Percentiles rank a stretch among this genome's conserved stretches.
phyloP scores from a whole-genome alignment of 1,140 invertebrate species.

The Hycleus phaleratus region DNA sequence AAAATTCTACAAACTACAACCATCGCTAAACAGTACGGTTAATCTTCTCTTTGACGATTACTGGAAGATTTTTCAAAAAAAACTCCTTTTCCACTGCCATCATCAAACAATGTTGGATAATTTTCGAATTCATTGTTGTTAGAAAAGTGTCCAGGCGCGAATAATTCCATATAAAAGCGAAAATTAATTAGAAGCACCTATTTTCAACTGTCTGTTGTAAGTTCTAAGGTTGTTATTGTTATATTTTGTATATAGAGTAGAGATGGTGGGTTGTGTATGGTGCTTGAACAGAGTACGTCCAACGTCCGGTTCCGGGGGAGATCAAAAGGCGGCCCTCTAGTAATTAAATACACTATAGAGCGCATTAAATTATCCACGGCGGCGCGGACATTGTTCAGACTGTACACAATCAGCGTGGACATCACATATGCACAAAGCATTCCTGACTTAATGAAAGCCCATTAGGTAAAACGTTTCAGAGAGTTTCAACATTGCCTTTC shows the following conservation, averaged over 20 bases:
- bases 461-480: slow-evolving; percentile 39
- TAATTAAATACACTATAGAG: slow-evolving; percentile 41
- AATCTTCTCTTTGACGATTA: no score
- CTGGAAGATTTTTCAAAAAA: no score
- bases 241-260: background rate
- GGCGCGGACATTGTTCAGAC: slow-evolving; percentile 32
- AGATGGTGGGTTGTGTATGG: slow-evolving; percentile 5
- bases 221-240: slow-evolving; percentile 31
- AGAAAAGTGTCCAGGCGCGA: background rate
- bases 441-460: slow-evolving; percentile 40
- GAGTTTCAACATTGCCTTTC: slow-evolving; percentile 18
- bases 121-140: background rate
- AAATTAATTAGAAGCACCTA: slow-evolving; percentile 25
- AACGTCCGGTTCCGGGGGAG: slow-evolving; percentile 36
- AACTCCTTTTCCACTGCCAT: no score
- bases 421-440: slow-evolving; percentile 41
- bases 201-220: slow-evolving; percentile 25
- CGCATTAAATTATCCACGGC: slow-evolving; percentile 38
- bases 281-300: slow-evolving; percentile 28
- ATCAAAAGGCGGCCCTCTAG: slow-evolving; percentile 35
- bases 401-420: slow-evolving; percentile 40
- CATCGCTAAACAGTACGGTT: background rate
- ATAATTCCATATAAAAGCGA: background rate
- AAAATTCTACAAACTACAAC: background rate
- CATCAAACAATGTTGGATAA: background rate